phyloP scores from a whole-genome alignment of 2,888 invertebrate species.

The Diabrotica balteata region DNA sequence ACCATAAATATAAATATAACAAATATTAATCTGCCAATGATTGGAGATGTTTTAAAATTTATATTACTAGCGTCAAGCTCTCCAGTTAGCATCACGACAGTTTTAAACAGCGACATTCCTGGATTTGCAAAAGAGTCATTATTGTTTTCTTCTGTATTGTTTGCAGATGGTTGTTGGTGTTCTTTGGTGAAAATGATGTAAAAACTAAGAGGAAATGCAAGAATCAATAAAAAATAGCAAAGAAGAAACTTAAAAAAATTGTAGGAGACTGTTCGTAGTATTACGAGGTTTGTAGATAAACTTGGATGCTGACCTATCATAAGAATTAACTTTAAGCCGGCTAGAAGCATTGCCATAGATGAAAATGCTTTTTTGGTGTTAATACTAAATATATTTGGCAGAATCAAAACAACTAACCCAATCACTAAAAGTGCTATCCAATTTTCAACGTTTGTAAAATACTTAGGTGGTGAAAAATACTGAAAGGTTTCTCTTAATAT shows the following conservation, averaged over 20 bases:
- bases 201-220: slow-evolving; percentile 84
- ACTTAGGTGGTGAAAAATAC: slow-evolving; percentile 52
- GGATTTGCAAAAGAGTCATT: slow-evolving; percentile 73
- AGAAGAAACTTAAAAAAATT: slow-evolving; percentile 82
- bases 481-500: slow-evolving; percentile 75
- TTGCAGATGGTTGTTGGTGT: slow-evolving; percentile 48
- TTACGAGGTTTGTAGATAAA: slow-evolving; percentile 82
- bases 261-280: slow-evolving; percentile 80
- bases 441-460: slow-evolving; percentile 75
- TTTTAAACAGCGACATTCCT: slow-evolving; percentile 78
- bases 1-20: slow-evolving; percentile 83
- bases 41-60: slow-evolving; percentile 72
- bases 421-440: slow-evolving; percentile 77
- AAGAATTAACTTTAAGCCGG: slow-evolving; percentile 78
- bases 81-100: slow-evolving; percentile 85
- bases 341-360: slow-evolving; percentile 76
- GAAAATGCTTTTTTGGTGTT: slow-evolving; percentile 71
- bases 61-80: slow-evolving; percentile 84
- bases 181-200: slow-evolving; percentile 72
- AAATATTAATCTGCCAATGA: slow-evolving; percentile 78
- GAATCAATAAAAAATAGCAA: slow-evolving; percentile 80
- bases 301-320: slow-evolving; percentile 81
- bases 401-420: slow-evolving; percentile 67
- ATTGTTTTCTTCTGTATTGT: slow-evolving; percentile 60
- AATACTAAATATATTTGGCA: slow-evolving; percentile 62